Percentiles rank a stretch among this genome's conserved stretches.
These are phyloP conservation scores for Ecdyonurus torrentis DNA, from an alignment of 2,888 invertebrate species.

Conservation along the genomic window DNA sequence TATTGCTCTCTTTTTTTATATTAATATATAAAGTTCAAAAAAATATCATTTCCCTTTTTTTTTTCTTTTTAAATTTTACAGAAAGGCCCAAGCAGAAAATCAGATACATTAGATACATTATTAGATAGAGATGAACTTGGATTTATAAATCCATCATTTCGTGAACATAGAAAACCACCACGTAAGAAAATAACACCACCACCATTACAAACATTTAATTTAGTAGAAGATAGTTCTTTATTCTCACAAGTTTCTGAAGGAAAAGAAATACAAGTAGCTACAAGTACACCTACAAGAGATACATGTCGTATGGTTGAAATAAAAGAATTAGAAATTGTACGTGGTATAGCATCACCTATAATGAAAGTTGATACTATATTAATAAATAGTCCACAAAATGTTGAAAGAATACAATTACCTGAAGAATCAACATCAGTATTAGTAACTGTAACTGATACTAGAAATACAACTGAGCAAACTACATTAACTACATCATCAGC, in stretches of 20 bases:
- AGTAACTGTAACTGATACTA: neutral
- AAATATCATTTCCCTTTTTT: too few species aligned
- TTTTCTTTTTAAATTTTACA: too few species aligned
- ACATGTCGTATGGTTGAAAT: conserved; percentile 47
- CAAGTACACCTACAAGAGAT: conserved; percentile 17
- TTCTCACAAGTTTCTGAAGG: conserved; percentile 46
- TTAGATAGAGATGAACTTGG: neutral
- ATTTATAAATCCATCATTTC: neutral
- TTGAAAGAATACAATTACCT: conserved; percentile 29
- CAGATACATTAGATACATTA: neutral
- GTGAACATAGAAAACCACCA: neutral
- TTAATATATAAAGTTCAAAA: too few species aligned
- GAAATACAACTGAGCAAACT: conserved; percentile 18
- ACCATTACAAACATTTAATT: conserved; percentile 32
- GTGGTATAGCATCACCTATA: conserved; percentile 30
- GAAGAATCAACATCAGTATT: neutral
- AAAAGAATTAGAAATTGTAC: conserved; percentile 47
- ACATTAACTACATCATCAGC: conserved; percentile 19
- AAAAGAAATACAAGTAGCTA: neutral
- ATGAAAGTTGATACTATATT: conserved; percentile 22
- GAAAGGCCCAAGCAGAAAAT: conserved; percentile 2
- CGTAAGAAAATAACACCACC: conserved; percentile 14
- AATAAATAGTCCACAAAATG: conserved; percentile 20
- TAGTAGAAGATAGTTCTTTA: conserved; percentile 46
- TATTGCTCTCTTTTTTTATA: too few species aligned